phyloP scores from a whole-genome alignment of 2,113 vertebrate species.

The Indicator indicator region DNA sequence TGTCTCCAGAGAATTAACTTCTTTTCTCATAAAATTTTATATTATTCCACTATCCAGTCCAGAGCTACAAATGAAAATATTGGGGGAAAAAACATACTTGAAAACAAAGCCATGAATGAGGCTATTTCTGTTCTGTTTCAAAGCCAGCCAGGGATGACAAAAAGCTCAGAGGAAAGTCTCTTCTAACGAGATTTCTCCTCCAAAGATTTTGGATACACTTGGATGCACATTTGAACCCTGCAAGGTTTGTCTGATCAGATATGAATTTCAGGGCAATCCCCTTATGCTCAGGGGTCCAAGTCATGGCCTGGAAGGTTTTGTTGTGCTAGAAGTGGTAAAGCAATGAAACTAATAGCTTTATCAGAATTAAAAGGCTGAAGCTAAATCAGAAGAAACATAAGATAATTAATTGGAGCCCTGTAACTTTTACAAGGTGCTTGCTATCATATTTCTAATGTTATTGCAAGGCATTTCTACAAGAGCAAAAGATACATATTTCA shows the following conservation, averaged over 20 bases:
- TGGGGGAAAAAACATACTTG: neutral
- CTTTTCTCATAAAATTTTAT: neutral
- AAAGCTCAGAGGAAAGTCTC: constrained; percentile 13
- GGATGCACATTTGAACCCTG: neutral
- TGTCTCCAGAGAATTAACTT: neutral
- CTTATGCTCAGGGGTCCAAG: neutral
- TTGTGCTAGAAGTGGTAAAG: neutral
- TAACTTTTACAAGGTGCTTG: neutral
- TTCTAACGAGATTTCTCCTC: constrained; percentile 18
- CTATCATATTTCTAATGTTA: neutral
- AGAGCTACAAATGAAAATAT: neutral
- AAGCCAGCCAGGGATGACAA: neutral
- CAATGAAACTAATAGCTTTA: neutral
- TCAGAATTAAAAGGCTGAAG: neutral
- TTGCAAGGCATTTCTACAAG: neutral
- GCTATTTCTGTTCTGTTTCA: neutral
- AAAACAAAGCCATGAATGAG: neutral
- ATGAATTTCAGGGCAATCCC: neutral
- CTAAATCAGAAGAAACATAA: neutral
- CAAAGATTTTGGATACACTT: neutral
- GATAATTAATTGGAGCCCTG: neutral
- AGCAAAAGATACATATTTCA: neutral
- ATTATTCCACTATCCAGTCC: neutral
- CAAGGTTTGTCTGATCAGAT: neutral
- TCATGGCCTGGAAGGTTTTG: neutral